Evolutionary conservation across 2,113 vertebrate genomes (phyloP).

Genomic region (Periophthalmus modestus): DNA sequence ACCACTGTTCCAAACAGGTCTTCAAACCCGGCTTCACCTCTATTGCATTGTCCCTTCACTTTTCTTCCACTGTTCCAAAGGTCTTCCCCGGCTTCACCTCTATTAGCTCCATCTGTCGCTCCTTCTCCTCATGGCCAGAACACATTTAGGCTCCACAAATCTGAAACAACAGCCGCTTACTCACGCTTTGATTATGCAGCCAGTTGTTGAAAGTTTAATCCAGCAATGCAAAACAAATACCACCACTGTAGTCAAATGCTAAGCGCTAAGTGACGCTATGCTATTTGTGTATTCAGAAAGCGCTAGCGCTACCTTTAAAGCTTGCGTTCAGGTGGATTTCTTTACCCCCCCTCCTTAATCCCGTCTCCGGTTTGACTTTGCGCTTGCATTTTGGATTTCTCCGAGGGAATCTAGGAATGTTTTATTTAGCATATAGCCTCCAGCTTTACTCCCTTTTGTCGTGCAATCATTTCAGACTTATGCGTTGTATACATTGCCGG

Average conservation of each 20-base stretch:
- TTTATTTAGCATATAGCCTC: conserved; percentile 43
- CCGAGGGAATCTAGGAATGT: conserved; percentile 45
- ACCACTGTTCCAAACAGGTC: too few relatives aligned
- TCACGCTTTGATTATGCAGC: neutral
- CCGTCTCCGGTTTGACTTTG: conserved; percentile 32
- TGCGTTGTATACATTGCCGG: conserved; percentile 41
- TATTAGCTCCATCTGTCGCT: neutral
- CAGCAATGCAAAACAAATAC: neutral
- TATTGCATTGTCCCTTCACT: too few relatives aligned
- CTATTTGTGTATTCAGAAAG: neutral
- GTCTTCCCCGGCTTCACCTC: too few relatives aligned
- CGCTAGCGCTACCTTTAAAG: neutral
- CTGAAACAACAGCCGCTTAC: neutral
- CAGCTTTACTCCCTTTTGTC: conserved; percentile 37
- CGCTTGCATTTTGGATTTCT: conserved; percentile 36
- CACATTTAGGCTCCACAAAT: neutral
- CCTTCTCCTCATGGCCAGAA: neutral
- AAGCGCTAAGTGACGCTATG: neutral
- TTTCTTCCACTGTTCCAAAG: too few relatives aligned
- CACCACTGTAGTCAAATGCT: neutral
- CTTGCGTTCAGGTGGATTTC: conserved; percentile 51
- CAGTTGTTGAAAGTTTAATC: neutral
- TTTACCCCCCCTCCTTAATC: conserved; percentile 46
- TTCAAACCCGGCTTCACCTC: too few relatives aligned
- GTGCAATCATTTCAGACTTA: conserved; percentile 41